Evolutionary conservation across 2,797 vertebrate genomes (phyloP).

Genomic region (Myotis pilosus): DNA sequence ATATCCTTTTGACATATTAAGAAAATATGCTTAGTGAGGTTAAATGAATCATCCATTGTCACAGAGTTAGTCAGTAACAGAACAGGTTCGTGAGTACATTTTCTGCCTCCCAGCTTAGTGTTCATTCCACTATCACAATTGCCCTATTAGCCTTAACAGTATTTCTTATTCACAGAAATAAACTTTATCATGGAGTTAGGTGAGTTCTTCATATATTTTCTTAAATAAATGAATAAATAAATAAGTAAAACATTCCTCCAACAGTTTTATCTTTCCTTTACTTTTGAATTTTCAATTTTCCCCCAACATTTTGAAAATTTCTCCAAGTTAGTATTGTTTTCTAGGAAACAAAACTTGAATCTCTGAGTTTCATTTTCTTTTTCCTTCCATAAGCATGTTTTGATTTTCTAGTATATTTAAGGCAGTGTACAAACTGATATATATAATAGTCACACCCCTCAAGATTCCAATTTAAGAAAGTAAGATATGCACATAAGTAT

Average conservation of each 20-base stretch:
- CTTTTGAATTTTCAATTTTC: background rate
- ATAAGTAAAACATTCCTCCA: background rate
- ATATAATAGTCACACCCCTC: background rate
- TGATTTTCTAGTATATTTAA: background rate
- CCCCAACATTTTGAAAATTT: background rate
- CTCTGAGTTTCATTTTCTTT: slow-evolving; percentile 24
- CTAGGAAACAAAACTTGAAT: background rate
- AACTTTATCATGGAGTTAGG: background rate
- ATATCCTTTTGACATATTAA: background rate
- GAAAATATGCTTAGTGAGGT: background rate
- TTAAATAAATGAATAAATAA: slow-evolving; percentile 33
- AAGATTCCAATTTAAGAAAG: background rate
- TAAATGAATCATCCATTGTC: background rate
- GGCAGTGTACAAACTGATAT: background rate
- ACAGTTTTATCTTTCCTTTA: background rate
- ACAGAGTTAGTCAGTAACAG: background rate
- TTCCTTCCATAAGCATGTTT: slow-evolving; percentile 2
- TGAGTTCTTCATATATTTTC: slow-evolving; percentile 3
- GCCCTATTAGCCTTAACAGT: background rate
- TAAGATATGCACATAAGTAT: background rate
- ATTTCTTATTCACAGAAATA: slow-evolving; percentile 44
- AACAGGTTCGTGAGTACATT: background rate
- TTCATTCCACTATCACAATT: background rate
- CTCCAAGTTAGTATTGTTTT: slow-evolving; percentile 16
- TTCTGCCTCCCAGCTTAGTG: background rate